A percentile compares a stretch with the other conserved stretches of the same genome.
Evolutionary conservation across 2,797 vertebrate species (phyloP).

Genomic region (Scolopax rusticola): DNA sequence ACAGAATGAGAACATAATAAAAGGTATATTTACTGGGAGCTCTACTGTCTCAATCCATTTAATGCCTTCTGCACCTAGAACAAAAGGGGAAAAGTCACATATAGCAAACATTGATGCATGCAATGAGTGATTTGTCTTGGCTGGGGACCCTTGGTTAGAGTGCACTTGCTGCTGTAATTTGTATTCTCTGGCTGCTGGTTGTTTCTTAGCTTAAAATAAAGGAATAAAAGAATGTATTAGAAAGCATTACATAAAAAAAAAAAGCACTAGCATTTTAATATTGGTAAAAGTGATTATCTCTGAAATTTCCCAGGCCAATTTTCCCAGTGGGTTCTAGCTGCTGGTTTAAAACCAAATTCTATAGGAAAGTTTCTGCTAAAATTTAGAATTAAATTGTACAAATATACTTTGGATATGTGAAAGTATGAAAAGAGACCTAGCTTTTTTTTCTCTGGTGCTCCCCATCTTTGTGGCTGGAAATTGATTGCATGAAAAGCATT

Average conservation of each 20-base stretch:
- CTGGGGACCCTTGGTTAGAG: conserved; percentile 38
- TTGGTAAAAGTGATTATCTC: neutral
- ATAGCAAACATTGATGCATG: conserved; percentile 54
- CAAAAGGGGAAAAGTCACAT: conserved; percentile 56
- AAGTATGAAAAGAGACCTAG: neutral
- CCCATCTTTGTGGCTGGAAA: neutral
- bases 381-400: neutral
- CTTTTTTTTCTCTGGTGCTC: neutral
- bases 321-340: neutral
- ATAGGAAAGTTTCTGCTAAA: neutral
- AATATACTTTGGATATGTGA: neutral
- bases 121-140: conserved; percentile 64
- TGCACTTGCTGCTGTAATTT: conserved; percentile 37
- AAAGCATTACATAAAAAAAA: neutral
- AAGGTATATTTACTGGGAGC: conserved; percentile 23
- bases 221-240: neutral
- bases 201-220: conserved; percentile 39
- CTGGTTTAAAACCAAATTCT: neutral
- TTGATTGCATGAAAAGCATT: neutral
- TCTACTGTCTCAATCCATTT: conserved; percentile 21
- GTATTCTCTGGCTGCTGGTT: conserved; percentile 22
- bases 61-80: conserved; percentile 49
- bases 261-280: neutral
- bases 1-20: neutral
- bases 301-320: neutral